phyloP scores from a whole-genome alignment of 2,113 vertebrate species.

The Salvelinus alpinus region DNA sequence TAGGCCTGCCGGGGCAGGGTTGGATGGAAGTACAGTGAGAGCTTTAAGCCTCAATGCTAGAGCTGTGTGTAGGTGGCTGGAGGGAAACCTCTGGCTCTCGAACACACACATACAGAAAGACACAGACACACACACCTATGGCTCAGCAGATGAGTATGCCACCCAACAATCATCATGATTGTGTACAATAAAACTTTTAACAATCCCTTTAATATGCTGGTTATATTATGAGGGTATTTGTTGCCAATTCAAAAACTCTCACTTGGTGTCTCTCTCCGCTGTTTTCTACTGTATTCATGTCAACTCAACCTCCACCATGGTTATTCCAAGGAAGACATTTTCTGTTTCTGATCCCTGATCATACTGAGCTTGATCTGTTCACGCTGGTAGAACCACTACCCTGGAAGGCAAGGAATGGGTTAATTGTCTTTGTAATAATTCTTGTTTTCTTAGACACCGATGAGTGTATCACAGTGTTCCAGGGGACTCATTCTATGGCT shows the following conservation, averaged over 20 bases:
- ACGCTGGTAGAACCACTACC: background rate
- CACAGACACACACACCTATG: conserved; percentile 16
- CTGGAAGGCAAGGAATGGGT: no score
- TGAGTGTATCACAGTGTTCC: no score
- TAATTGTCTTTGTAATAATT: no score
- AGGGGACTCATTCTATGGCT: no score
- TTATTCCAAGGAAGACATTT: conserved; percentile 66
- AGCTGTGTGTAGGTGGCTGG: background rate
- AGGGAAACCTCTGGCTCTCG: background rate
- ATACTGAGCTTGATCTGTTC: background rate
- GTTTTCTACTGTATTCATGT: conserved; percentile 38
- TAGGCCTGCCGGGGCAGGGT: no score
- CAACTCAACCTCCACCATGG: conserved; percentile 27
- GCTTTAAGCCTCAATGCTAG: no score
- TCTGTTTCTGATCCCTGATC: conserved; percentile 24
- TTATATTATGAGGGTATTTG: conserved; percentile 45
- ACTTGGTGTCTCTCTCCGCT: conserved; percentile 56
- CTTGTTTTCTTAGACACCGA: no score
- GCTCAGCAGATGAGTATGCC: conserved; percentile 26
- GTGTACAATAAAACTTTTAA: background rate
- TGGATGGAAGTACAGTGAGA: no score
- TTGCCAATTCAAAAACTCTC: conserved; percentile 31
- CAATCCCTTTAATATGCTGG: no score
- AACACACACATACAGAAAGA: background rate
- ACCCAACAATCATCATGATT: background rate